Base-by-base conservation (phyloP, 2,888 invertebrate genomes). In the Monochamus alternatus region DNA sequence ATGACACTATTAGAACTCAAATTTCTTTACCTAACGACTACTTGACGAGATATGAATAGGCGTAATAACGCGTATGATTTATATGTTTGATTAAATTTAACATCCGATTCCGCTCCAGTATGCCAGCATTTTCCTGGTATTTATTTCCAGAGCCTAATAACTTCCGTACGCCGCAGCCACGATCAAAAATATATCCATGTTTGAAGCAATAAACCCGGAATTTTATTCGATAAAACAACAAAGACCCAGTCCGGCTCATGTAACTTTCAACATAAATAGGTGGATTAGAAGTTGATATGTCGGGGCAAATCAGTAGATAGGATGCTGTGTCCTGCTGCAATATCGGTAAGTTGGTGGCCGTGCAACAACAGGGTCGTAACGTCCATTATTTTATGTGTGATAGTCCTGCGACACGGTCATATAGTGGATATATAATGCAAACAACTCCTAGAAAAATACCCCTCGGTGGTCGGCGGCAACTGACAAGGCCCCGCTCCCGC, bases 221-320 rank as follows among this genome's bases (percentile, higher is more conserved):
- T 78, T 84, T 84, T 83, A 82, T 82, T 81, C 79, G 81, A 81
- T 81, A 83, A 81, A 81, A 81, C 80, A 78, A 80, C 80, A 81
- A 80, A 81, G 81, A 81, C 81, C 77, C 78, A 77, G 76, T 76
- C 78, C 76, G 76, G 78, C 83, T 83, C 84, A 81, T 84, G 83
- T 80, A 84, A 84, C 79, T 84, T 84, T 82, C 82, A 82, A 82
- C 82, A 83, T 84, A 83, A 84, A 82, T 82, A 82, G 81, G 76
- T 55, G 83, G 82, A 82, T 82, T 83, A 83, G 81, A 81, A 79
- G 77, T 78, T 81, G 81, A 81, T 81, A 81, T 77, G 79, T 78
- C 76, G 75, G 70, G 70, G 77, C 74, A 77, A 80, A 77, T 80
- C 80, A 80, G 77, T 77, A 79, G 80, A 80, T 80, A 80, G 79